Conservation (phyloP, 2,797 vertebrate species). For the Heteromormyrus szaboi region DNA sequence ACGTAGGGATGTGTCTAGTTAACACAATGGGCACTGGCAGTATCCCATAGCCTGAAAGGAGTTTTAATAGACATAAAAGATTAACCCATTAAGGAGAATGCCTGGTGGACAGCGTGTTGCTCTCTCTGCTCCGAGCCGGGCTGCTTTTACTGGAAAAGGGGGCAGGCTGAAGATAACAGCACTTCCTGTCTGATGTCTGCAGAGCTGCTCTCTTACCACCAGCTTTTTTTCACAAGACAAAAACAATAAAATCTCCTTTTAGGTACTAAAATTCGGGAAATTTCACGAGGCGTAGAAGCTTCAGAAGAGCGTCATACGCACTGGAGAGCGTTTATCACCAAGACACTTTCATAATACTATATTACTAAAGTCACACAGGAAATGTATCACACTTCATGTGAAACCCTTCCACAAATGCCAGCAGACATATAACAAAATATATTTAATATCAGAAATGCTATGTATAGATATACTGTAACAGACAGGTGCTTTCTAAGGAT, state of each 20-base stretch:
- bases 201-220: slow-evolving; percentile 24
- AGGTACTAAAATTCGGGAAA: slow-evolving; percentile 32
- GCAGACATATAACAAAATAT: neutral
- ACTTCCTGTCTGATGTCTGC: slow-evolving; percentile 46
- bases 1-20: neutral
- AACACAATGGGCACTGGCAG: neutral
- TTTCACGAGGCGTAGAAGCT: neutral
- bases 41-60: neutral
- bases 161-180: slow-evolving; percentile 12
- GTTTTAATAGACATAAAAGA: neutral
- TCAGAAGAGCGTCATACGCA: neutral
- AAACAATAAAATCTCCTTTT: slow-evolving; percentile 18
- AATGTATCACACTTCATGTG: neutral
- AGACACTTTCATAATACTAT: neutral
- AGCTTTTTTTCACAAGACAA: neutral
- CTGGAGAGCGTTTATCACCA: neutral
- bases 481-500: neutral
- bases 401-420: neutral
- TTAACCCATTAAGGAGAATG: neutral
- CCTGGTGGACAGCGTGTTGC: neutral
- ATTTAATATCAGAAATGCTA: neutral
- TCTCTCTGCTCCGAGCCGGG: neutral
- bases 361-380: neutral
- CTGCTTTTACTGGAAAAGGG: slow-evolving; percentile 5
- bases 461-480: neutral